Evolutionary conservation across 2,797 vertebrate species (phyloP).

Genomic region (Sus cebifrons): DNA sequence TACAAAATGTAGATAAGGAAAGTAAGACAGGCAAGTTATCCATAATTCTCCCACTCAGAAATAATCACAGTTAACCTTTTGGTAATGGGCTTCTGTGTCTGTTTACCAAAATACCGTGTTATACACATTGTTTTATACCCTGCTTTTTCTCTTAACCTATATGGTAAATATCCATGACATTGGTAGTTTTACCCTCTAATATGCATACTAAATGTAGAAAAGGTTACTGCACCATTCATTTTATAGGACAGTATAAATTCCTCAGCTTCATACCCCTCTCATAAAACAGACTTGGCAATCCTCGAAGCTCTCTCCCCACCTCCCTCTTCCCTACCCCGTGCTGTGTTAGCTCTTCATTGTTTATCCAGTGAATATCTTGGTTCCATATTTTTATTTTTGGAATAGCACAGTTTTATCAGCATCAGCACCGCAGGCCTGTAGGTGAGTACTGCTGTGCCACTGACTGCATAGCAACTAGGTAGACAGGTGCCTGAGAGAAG

Average conservation of each 20-base stretch:
- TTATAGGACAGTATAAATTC: slow-evolving; percentile 27
- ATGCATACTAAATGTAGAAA: not conserved
- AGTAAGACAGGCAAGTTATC: slow-evolving; percentile 23
- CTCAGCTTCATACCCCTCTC: not conserved
- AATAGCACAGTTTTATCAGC: slow-evolving; percentile 18
- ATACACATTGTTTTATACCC: not conserved
- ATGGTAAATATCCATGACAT: not conserved
- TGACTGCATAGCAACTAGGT: not conserved
- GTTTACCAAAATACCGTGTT: not conserved
- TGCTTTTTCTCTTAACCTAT: slow-evolving; percentile 41
- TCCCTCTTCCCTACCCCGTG: not conserved
- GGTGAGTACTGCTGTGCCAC: not conserved
- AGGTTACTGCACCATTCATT: not conserved
- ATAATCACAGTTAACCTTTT: not conserved
- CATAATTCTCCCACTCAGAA: slow-evolving; percentile 44
- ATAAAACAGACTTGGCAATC: not conserved
- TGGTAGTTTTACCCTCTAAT: not conserved
- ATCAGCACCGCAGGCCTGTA: not conserved
- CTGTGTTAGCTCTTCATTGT: not conserved
- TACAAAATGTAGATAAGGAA: slow-evolving; percentile 57
- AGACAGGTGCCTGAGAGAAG: not conserved
- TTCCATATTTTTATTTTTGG: not conserved
- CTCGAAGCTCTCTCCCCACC: not conserved
- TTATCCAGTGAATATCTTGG: slow-evolving; percentile 20
- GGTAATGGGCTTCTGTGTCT: not conserved